Base-by-base conservation (phyloP, 2,113 vertebrate genomes). In the Dendropsophus ebraccatus region DNA sequence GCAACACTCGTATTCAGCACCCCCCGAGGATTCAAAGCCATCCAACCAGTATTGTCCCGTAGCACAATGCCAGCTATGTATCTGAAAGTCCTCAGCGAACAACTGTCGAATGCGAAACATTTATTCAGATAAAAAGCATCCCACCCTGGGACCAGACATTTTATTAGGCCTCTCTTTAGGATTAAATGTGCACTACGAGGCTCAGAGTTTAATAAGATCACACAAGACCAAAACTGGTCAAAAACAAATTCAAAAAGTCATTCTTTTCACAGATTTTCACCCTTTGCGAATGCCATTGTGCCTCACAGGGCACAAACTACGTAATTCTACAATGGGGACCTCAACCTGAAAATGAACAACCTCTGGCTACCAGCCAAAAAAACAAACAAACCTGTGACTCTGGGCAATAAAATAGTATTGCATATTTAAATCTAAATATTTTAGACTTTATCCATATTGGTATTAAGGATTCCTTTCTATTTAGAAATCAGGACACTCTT, bases 231-330 rank as follows among this genome's bases (percentile, higher is more conserved):
- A 56, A 58, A 62, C 21, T 84, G 54, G 72, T 45, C 82, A 84
- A 84, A 84, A 54, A 62, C 25, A 78, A 78, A 85, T 67, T 85
- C 56, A 85, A 52, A 35, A 85, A 85, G 73, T 77, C 83, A 85
- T 35, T 76, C 72, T 54, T 85, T 78, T 67, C 45, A 84, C 8
- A 62, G n/a, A 73, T 56, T 62, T 41, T 4, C 41, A 54, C 69
- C n/a, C 69, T 74, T 83, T 74, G 49, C 21, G 23, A 72, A 30
- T 23, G 32, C 30, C 52, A 58, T 41, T 50, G n/a, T 13, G 50
- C 73, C 50, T 73, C 23, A 12, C 30, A 65, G 37, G 52, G 41
- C 54, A 12, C 14, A 45, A 14, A 17, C 1, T 19, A 6, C 19
- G 37, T 19, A 62, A 21, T 62, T 80, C 5, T 60, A 60, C 1